Evolutionary conservation across 2,888 invertebrate genomes (phyloP).

Genomic region (Drosophila meridiana): DNA sequence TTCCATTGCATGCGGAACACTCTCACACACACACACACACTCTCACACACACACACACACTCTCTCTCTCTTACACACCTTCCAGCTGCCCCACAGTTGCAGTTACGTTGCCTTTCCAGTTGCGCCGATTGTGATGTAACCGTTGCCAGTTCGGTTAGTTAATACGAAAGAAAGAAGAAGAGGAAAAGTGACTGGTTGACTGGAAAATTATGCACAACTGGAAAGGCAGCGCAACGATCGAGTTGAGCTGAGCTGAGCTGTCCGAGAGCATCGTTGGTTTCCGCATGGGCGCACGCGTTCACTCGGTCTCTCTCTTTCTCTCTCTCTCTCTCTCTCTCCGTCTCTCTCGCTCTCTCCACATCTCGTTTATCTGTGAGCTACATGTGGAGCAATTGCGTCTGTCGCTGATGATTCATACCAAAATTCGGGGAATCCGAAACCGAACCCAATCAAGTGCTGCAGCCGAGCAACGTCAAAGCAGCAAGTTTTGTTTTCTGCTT

Average conservation of each 20-base stretch:
- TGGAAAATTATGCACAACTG: constrained; percentile 49
- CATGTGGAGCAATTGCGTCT: constrained; percentile 39
- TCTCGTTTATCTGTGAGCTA: constrained; percentile 33
- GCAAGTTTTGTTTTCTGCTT: constrained; percentile 53
- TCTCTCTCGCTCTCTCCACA: neutral
- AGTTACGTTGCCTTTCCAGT: constrained; percentile 26
- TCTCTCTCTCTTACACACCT: neutral
- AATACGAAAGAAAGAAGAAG: constrained; percentile 6
- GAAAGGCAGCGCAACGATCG: constrained; percentile 30
- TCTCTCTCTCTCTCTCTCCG: neutral
- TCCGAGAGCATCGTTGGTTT: constrained; percentile 30
- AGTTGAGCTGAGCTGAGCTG: constrained; percentile 3
- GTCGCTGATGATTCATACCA: constrained; percentile 70
- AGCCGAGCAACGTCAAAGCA: constrained; percentile 39
- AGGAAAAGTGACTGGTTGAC: constrained; percentile 30
- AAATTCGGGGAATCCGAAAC: constrained; percentile 82
- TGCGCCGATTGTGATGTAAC: constrained; percentile 56
- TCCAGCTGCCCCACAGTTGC: constrained; percentile 27
- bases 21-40: neutral
- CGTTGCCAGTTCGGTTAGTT: constrained; percentile 16
- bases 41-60: neutral
- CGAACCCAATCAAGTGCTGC: constrained; percentile 65
- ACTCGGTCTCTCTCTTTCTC: neutral
- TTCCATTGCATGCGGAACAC: constrained; percentile 64
- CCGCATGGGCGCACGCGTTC: constrained; percentile 41